These are phyloP conservation scores for Neosilurus mollespiculum DNA, from an alignment of 2,797 vertebrate genomes.

Conservation along the genomic window DNA sequence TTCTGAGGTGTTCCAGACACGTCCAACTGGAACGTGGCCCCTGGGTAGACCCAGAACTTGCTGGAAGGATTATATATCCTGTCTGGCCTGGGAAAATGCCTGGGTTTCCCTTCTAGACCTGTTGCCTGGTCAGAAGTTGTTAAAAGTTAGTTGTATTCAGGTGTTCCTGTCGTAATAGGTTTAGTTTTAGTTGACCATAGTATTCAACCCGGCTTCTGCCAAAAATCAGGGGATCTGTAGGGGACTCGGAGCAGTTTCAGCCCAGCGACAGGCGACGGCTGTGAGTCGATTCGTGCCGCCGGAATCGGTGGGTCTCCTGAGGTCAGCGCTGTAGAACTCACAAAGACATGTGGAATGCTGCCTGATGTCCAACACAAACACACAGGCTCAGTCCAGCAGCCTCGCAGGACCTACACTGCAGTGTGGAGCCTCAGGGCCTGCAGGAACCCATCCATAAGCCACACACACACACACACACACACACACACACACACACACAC, in stretches of 20 bases:
- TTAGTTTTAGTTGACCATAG: conserved; percentile 7
- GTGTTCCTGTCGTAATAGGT: not conserved
- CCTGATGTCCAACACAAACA: conserved; percentile 75
- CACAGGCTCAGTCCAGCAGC: conserved; percentile 68
- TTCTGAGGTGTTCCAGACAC: no score
- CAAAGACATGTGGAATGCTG: conserved; percentile 81
- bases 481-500: conserved; percentile 17
- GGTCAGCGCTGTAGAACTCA: conserved; percentile 78
- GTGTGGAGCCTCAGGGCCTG: conserved; percentile 39
- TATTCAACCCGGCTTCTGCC: not conserved
- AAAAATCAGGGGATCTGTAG: not conserved
- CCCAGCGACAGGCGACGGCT: not conserved
- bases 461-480: conserved; percentile 15
- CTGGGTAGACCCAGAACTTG: no score
- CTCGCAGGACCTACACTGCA: conserved; percentile 60
- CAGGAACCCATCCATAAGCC: conserved; percentile 36
- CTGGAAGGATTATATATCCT: no score
- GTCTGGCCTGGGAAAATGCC: no score
- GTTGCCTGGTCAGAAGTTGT: no score
- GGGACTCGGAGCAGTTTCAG: not conserved
- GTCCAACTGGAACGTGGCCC: no score
- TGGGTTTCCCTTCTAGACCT: no score
- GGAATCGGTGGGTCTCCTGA: conserved; percentile 75
- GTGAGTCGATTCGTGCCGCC: conserved; percentile 66
- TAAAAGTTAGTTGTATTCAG: not conserved